These are phyloP conservation scores for Ptyas mucosa DNA, from an alignment of 2,113 vertebrate species.

Conservation along the genomic window DNA sequence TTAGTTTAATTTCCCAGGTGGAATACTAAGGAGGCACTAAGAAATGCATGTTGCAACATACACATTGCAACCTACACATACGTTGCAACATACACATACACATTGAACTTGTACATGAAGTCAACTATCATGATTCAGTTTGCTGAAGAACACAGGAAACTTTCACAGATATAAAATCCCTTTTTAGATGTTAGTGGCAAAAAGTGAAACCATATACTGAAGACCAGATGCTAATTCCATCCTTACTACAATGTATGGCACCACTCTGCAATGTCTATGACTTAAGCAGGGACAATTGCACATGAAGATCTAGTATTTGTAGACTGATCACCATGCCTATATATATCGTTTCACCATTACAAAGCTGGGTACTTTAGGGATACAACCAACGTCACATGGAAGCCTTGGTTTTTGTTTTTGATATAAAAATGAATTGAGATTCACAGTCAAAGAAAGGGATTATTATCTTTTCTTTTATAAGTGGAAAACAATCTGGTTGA, in stretches of 20 bases:
- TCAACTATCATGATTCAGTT: neutral
- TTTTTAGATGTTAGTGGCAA: neutral
- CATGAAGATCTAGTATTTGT: neutral
- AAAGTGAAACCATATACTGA: neutral
- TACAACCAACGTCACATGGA: neutral
- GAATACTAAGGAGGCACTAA: neutral
- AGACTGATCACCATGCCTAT: neutral
- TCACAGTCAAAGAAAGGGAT: neutral
- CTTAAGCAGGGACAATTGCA: neutral
- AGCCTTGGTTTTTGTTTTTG: neutral
- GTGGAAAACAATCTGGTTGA: neutral
- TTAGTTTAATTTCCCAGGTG: neutral
- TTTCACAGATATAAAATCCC: neutral
- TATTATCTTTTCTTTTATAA: neutral
- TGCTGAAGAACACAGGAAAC: neutral
- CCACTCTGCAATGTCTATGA: neutral
- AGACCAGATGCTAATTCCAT: neutral
- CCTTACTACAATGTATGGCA: neutral
- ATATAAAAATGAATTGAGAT: neutral
- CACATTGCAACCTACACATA: neutral
- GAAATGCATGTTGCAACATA: neutral
- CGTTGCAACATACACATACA: neutral
- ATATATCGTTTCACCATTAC: neutral
- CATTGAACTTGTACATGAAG: neutral
- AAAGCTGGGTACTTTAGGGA: neutral